Conservation (phyloP, 2,797 vertebrate species). For the Percopsis omiscomaycus region DNA sequence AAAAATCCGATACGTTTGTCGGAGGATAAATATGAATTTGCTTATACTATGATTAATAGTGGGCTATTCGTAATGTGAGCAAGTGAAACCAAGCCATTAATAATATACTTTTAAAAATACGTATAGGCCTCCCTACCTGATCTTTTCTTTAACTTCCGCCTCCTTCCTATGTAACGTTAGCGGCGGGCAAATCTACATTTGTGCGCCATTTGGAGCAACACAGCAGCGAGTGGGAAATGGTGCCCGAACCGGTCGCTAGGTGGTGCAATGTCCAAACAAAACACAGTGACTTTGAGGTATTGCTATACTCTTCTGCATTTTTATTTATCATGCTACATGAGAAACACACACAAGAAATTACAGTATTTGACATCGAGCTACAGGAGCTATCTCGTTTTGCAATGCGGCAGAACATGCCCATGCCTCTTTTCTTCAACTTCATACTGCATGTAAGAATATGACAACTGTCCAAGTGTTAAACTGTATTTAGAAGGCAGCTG, state of each 20-base stretch:
- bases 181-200: constrained; percentile 91
- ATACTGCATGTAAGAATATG: not conserved
- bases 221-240: constrained; percentile 87
- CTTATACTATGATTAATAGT: too few relatives aligned
- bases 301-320: not conserved
- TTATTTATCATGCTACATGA: too few relatives aligned
- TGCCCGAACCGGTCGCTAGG: constrained; percentile 89
- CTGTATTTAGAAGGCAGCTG: constrained; percentile 69
- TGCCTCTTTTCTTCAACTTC: not conserved
- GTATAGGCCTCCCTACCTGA: not conserved
- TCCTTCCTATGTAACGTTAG: constrained; percentile 62
- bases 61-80: too few relatives aligned
- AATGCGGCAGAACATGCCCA: too few relatives aligned
- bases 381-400: too few relatives aligned
- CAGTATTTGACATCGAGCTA: too few relatives aligned
- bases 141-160: not conserved
- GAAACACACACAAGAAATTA: too few relatives aligned
- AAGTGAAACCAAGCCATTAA: too few relatives aligned
- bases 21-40: too few relatives aligned
- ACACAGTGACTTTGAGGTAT: constrained; percentile 84
- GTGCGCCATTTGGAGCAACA: constrained; percentile 84
- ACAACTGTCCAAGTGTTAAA: not conserved
- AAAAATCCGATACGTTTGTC: too few relatives aligned
- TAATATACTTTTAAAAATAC: too few relatives aligned
- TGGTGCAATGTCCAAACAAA: constrained; percentile 92